phyloP scores from a whole-genome alignment of 2,797 vertebrate genomes.

The Bradypodion pumilum region DNA sequence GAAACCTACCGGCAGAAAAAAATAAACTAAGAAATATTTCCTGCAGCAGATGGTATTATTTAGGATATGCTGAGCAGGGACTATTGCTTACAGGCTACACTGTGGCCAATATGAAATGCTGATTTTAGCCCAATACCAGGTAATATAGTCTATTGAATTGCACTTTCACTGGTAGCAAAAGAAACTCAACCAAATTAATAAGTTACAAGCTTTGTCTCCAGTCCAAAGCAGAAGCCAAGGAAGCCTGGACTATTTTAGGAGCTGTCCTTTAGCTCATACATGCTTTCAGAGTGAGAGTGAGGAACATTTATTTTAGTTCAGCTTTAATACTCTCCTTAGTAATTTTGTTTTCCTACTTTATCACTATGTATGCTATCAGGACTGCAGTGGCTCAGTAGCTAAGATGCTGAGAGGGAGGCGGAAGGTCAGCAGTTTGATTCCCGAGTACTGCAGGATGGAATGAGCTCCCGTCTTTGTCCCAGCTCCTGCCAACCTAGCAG shows the following conservation, averaged over 20 bases:
- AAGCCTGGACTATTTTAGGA: neutral
- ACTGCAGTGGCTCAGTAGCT: too few species aligned
- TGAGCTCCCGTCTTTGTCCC: too few species aligned
- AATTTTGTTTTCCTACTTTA: neutral
- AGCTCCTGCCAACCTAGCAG: too few species aligned
- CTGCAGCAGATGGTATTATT: neutral
- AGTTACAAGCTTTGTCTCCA: neutral
- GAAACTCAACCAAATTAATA: neutral
- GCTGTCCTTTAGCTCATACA: neutral
- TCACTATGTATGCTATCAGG: neutral
- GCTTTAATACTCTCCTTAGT: neutral
- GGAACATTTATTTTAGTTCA: neutral
- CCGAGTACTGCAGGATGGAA: too few species aligned
- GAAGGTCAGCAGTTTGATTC: too few species aligned
- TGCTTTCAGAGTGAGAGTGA: neutral
- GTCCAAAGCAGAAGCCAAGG: neutral
- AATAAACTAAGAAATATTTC: neutral
- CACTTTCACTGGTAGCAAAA: neutral
- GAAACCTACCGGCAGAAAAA: neutral
- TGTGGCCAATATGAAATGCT: neutral
- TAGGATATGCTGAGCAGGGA: neutral
- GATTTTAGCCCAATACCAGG: neutral
- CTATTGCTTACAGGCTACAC: neutral
- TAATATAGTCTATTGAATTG: too few species aligned
- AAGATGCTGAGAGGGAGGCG: too few species aligned